Percentiles rank a stretch among this genome's conserved stretches.
These are phyloP conservation scores for Pterostichus madidus DNA, from an alignment of 2,888 invertebrate species.

Conservation along the genomic window DNA sequence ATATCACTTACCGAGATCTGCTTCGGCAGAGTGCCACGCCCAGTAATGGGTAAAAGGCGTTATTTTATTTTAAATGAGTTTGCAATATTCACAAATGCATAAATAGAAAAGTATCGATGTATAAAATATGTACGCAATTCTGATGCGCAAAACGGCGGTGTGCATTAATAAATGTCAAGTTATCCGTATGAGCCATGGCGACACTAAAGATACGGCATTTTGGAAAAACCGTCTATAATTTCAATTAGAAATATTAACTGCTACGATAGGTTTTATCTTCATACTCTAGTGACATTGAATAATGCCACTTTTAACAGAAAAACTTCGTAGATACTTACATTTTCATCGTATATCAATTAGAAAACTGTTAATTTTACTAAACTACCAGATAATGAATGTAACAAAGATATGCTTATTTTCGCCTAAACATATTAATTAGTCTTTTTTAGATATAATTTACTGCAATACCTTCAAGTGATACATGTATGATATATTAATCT, in stretches of 20 bases:
- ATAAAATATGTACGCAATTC: conserved; percentile 10
- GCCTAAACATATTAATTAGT: neutral
- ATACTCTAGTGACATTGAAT: conserved; percentile 41
- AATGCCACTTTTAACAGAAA: neutral
- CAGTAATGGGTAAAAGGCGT: too few species aligned
- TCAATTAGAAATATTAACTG: conserved; percentile 43
- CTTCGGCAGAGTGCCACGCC: too few species aligned
- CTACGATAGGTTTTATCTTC: conserved; percentile 37
- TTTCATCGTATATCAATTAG: conserved; percentile 20
- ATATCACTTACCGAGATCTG: too few species aligned
- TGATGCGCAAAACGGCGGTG: conserved; percentile 14
- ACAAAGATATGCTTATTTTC: conserved; percentile 20
- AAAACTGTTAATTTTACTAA: conserved; percentile 33
- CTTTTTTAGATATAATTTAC: conserved; percentile 3
- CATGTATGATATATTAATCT: neutral
- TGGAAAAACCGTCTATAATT: conserved; percentile 62
- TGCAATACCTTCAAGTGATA: conserved; percentile 25
- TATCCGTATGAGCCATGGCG: neutral
- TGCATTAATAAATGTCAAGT: conserved; percentile 38
- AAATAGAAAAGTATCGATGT: conserved; percentile 10
- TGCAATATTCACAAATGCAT: too few species aligned
- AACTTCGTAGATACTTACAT: conserved; percentile 4
- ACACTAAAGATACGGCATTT: conserved; percentile 23
- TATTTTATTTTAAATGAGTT: neutral
- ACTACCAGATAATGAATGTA: neutral